Base-by-base conservation (phyloP, 2,113 vertebrate species). In the Charina bottae region DNA sequence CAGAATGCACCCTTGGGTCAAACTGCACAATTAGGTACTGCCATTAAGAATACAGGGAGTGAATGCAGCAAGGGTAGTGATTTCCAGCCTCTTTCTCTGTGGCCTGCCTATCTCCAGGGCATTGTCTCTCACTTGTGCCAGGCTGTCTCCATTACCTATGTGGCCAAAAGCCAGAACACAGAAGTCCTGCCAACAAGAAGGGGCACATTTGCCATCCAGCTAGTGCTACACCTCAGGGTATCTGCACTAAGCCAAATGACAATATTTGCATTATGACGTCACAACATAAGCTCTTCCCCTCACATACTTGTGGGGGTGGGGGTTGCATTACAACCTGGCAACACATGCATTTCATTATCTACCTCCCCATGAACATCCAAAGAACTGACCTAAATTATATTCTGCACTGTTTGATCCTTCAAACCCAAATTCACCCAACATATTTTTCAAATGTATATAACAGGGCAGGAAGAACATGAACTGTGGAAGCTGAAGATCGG, bases 391-490 rank as follows among this genome's bases (percentile, higher is more conserved):
- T 95, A 95, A 95, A 56, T 94, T 95, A 93, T 62, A 84, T 94
- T 96, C 91, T 93, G 42, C 90, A 96, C 96, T 93, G 92, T 83
- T 89, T n/a, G 88, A 53, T 93, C 88, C 19, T 62, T 60, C 68
- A 96, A 96, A 85, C 85, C 72, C 85, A 96, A 97, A 96, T 94
- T 94, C 93, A 95, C 93, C 93, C 93, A 96, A 87, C 89, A 37
- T 91, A 92, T 96, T 96, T 96, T 92, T 90, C 46, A 42, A 86
- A 96, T 92, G 93, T 93, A 94, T 78, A 85, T 90, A 95, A 68
- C 58, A 93, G 64, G 28, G 91, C 64, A 90, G 64, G 93, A 46
- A 92, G 60, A 90, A 89, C 55, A 0, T 95, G 92, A 93, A 87
- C 68, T 96, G 95, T 92, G 95, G 96, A 97, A 89, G 55, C 68